phyloP scores from a whole-genome alignment of 1,140 invertebrate genomes.

The Drosophila mayri region DNA sequence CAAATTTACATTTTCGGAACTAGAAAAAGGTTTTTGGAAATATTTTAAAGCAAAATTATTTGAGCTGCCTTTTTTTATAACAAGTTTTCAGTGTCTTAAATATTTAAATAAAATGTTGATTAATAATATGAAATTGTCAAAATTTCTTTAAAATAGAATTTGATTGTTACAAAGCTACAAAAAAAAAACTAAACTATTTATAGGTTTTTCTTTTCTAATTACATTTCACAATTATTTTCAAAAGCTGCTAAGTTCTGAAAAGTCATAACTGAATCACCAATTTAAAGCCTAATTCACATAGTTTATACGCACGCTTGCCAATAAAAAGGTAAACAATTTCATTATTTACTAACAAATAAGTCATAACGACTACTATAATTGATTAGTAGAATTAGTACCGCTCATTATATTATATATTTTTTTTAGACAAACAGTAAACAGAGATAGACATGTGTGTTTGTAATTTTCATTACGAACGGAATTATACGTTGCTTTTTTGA shows the following conservation, averaged over 20 bases:
- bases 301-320: slow-evolving; percentile 21
- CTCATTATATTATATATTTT: slow-evolving; percentile 18
- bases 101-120: no score
- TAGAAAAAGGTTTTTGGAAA: neutral
- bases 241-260: neutral
- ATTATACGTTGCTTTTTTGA: neutral
- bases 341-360: slow-evolving; percentile 28
- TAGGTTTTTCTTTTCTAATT: neutral
- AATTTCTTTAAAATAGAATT: neutral
- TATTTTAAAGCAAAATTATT: no score
- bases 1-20: neutral
- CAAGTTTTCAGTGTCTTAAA: neutral
- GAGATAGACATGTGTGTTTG: neutral
- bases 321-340: slow-evolving; percentile 30
- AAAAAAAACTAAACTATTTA: neutral
- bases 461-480: neutral
- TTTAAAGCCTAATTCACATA: slow-evolving; percentile 3
- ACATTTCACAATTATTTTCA: neutral
- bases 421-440: slow-evolving; percentile 12
- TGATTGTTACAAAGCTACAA: neutral
- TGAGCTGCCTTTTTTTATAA: neutral
- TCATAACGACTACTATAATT: slow-evolving; percentile 21
- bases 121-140: neutral
- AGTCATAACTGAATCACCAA: slow-evolving; percentile 20
- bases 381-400: slow-evolving; percentile 6